Evolutionary conservation across 2,113 vertebrate genomes (phyloP).

Genomic region (Gasterosteus aculeatus): DNA sequence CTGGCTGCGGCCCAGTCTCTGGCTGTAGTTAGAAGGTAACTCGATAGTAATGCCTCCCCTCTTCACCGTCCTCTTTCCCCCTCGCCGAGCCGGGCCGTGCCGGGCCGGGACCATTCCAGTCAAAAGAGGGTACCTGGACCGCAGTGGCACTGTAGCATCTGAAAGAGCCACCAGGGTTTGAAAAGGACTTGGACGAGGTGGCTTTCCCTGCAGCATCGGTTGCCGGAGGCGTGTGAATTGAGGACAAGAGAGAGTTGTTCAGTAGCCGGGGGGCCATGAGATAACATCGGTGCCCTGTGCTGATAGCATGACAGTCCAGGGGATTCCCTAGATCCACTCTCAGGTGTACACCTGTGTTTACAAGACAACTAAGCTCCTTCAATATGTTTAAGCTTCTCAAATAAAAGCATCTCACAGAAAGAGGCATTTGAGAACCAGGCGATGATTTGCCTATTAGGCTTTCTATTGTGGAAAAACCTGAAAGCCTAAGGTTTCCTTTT

Average conservation of each 20-base stretch:
- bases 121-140: conserved; percentile 36
- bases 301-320: conserved; percentile 44
- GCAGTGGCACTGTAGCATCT: conserved; percentile 37
- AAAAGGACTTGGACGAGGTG: conserved; percentile 19
- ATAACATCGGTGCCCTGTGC: conserved; percentile 40
- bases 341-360: conserved; percentile 50
- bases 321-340: conserved; percentile 41
- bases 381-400: conserved; percentile 61
- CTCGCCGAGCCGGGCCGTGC: conserved; percentile 4
- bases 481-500: conserved; percentile 63
- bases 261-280: conserved; percentile 9
- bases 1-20: conserved; percentile 45
- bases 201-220: conserved; percentile 30
- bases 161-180: conserved; percentile 35
- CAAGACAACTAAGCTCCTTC: conserved; percentile 58
- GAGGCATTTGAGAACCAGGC: conserved; percentile 44
- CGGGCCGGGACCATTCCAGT: conserved; percentile 17
- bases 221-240: conserved; percentile 16
- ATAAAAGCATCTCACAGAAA: conserved; percentile 56
- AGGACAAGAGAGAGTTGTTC: conserved; percentile 33
- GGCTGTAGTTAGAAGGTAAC: conserved; percentile 52
- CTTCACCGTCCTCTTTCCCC: conserved; percentile 17
- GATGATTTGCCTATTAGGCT: conserved; percentile 56
- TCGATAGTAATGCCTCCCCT: conserved; percentile 53
- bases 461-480: conserved; percentile 58